Evolutionary conservation across 2,888 invertebrate species (phyloP).

Genomic region (Zonitis immaculata): DNA sequence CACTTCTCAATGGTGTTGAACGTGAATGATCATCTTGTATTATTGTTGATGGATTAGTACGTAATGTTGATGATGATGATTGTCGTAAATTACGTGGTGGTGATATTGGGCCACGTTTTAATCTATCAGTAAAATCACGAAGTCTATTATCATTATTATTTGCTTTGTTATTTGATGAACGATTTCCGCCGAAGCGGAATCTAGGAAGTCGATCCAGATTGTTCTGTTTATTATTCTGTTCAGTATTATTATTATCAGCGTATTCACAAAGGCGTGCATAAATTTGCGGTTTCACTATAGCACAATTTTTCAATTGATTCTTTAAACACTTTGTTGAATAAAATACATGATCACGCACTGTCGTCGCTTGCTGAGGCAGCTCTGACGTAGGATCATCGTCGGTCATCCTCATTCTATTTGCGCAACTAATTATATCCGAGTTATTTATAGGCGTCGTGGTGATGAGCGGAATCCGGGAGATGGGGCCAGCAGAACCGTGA

Average conservation of each 20-base stretch:
- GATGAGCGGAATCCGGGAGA: conserved; percentile 47
- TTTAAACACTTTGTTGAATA: conserved; percentile 42
- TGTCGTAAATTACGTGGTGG: conserved; percentile 29
- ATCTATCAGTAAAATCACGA: conserved; percentile 71
- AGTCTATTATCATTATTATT: conserved; percentile 66
- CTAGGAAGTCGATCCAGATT: conserved; percentile 80
- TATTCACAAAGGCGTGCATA: conserved; percentile 42
- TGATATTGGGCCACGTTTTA: conserved; percentile 56
- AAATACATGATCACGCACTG: conserved; percentile 45
- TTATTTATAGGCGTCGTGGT: conserved; percentile 47
- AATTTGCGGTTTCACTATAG: conserved; percentile 44
- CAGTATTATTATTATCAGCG: conserved; percentile 35
- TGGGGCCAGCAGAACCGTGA: conserved; percentile 48
- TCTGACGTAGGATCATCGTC: conserved; percentile 45
- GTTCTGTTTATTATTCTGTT: conserved; percentile 45
- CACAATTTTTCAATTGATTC: conserved; percentile 43
- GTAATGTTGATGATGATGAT: conserved; percentile 33
- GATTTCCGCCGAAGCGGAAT: conserved; percentile 64
- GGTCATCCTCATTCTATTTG: conserved; percentile 47
- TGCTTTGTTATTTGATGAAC: conserved; percentile 38
- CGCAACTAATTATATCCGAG: conserved; percentile 50
- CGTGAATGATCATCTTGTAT: conserved; percentile 23
- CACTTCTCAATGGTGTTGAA: conserved; percentile 68
- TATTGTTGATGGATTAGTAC: conserved; percentile 30
- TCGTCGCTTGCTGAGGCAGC: conserved; percentile 39